Evolutionary conservation across 2,113 vertebrate genomes (phyloP).

Genomic region (Cnemophilus loriae): DNA sequence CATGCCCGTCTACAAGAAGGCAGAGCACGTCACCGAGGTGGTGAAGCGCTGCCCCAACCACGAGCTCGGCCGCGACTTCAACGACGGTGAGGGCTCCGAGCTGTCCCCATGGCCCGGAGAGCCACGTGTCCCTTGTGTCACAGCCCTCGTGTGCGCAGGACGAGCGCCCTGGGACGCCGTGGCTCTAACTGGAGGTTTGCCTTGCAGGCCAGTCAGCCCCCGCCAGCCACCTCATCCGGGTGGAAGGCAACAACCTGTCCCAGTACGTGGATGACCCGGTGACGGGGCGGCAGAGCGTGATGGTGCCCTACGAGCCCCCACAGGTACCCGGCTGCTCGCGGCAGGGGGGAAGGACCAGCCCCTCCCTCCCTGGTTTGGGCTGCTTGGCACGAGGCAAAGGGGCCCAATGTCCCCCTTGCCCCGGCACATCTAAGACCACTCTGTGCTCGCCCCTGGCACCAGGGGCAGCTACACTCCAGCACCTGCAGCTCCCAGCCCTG

Average conservation of each 20-base stretch:
- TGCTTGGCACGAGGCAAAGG: too few species aligned
- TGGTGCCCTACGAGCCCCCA: conserved; percentile 91
- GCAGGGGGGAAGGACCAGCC: not conserved
- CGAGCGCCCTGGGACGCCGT: rapidly evolving
- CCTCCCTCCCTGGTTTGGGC: not conserved
- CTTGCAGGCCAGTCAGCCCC: conserved; percentile 88
- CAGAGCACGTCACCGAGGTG: conserved; percentile 95
- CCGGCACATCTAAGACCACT: not conserved
- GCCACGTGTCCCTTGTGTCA: rapidly evolving
- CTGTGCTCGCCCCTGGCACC: rapidly evolving
- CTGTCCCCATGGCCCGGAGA: rapidly evolving
- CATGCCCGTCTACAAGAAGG: conserved; percentile 98
- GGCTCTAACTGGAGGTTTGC: not conserved
- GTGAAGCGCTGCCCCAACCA: conserved; percentile 98
- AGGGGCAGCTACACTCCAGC: rapidly evolving
- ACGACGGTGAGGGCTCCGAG: conserved; percentile 81
- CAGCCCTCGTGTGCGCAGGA: rapidly evolving
- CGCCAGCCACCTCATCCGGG: conserved; percentile 92
- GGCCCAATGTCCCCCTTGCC: not conserved
- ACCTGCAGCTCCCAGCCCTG: not conserved
- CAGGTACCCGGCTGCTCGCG: conserved; percentile 74
- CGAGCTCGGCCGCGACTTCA: conserved; percentile 93
- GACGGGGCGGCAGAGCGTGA: conserved; percentile 91
- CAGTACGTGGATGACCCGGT: conserved; percentile 95
- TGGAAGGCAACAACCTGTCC: conserved; percentile 92